Percentiles rank a stretch among this genome's conserved stretches.
These are phyloP conservation scores for Trachelus troglodyta DNA, from an alignment of 2,888 invertebrate genomes.

Conservation along the genomic window DNA sequence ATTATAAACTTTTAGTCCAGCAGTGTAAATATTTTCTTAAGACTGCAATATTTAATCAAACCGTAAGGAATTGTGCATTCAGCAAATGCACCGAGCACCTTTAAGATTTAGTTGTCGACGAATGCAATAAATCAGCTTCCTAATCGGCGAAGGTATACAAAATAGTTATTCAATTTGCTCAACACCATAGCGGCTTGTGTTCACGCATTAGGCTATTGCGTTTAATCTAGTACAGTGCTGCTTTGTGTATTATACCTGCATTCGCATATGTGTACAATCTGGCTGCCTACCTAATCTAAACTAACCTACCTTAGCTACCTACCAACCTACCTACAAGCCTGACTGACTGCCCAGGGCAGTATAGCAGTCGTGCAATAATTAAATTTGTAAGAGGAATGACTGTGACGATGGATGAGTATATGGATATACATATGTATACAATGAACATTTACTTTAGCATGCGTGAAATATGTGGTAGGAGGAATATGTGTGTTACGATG, in stretches of 20 bases:
- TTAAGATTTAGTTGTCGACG: conserved; percentile 2
- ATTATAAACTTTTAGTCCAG: not conserved
- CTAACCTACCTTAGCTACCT: not conserved
- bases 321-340: not conserved
- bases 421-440: conserved; percentile 11
- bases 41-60: not conserved
- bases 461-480: conserved; percentile 6
- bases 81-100: not conserved
- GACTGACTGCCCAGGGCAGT: conserved; percentile 1
- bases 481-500: conserved; percentile 7
- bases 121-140: conserved; percentile 19
- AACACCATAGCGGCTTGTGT: not conserved
- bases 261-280: not conserved
- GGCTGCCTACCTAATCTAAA: not conserved
- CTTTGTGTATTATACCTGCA: not conserved
- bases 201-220: not conserved
- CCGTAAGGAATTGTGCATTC: not conserved
- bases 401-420: not conserved
- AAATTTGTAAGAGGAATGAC: conserved; percentile 16
- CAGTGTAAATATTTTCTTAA: not conserved
- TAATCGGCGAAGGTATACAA: conserved; percentile 27
- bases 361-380: conserved; percentile 8
- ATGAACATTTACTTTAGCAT: not conserved
- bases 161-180: conserved; percentile 28
- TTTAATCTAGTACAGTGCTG: not conserved